phyloP scores from a whole-genome alignment of 2,888 invertebrate genomes.

The Hydrotaea cyrtoneurina region DNA sequence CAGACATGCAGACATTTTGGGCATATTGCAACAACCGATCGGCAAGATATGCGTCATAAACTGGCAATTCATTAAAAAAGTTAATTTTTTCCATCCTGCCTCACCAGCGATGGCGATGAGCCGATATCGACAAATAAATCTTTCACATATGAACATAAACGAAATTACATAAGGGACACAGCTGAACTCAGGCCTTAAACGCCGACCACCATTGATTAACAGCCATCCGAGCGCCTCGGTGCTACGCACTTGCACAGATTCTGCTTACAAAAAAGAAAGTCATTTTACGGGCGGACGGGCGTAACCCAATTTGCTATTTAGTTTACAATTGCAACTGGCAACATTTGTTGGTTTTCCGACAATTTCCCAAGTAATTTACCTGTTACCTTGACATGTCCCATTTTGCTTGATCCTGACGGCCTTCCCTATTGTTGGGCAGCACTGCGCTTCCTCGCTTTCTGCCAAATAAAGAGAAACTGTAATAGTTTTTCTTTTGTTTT shows the following conservation, averaged over 20 bases:
- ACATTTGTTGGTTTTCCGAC: not conserved
- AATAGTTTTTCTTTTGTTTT: conserved; percentile 43
- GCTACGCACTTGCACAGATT: not conserved
- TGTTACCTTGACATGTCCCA: conserved; percentile 41
- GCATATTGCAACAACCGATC: conserved; percentile 11
- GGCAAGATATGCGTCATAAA: conserved; percentile 53
- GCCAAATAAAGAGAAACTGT: not conserved
- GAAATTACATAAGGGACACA: conserved; percentile 52
- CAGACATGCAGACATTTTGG: not conserved
- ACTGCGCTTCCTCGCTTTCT: not conserved
- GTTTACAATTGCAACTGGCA: not conserved
- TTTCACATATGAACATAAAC: conserved; percentile 15
- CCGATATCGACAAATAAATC: conserved; percentile 44
- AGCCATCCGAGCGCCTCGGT: not conserved
- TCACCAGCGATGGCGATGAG: not conserved
- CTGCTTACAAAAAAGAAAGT: not conserved
- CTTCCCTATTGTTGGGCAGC: not conserved
- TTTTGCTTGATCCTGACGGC: not conserved
- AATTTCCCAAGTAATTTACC: conserved; percentile 24
- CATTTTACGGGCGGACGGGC: conserved; percentile 12
- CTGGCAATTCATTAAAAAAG: conserved; percentile 63
- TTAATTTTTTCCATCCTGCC: conserved; percentile 66
- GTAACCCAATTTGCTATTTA: conserved; percentile 37
- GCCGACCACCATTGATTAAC: conserved; percentile 34
- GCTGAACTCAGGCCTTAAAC: not conserved